Base-by-base conservation (phyloP, 2,113 vertebrate species). In the Heteronetta atricapilla region DNA sequence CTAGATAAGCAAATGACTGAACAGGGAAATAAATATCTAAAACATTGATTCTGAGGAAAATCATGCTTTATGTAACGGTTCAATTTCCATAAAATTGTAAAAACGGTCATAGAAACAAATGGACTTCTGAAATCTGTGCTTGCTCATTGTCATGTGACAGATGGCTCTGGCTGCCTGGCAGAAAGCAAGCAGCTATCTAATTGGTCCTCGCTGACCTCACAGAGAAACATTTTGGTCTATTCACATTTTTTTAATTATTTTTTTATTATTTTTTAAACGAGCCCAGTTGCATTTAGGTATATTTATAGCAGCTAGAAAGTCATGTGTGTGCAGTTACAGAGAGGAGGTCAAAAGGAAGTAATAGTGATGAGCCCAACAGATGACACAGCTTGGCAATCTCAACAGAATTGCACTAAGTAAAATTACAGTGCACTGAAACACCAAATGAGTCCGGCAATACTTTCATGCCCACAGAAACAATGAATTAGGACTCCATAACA, bases 291-390 rank as follows among this genome's bases (percentile, higher is more conserved):
- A 86, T 79, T 84, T 84, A 90, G 70, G 76, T 58, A 92, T 60
- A 42, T 94, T 90, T 86, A 72, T 1, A 5, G 88, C 73, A 82
- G 90, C 80, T n/a, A 72, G 29, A 90, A 93, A 95, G 80, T 88
- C 92, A 95, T 79, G 77, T 73, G 21, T 13, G 62, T 6, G 62
- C 82, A 95, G 92, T 93, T 94, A 93, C 66, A 58, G 19, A 90
- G 93, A 88, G 74, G 73, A 94, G 88, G 95, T 93, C 92, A 94
- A 86, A 93, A 96, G 93, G 94, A 96, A 96, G 82, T 75, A 92
- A 82, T n/a, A 92, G 88, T 3, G 74, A 95, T 50, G 94, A 92
- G 92, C 44, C 63, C 70, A 87, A 40, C 62, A 93, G 93, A 87
- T 93, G 90, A 96, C 93, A 90, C 56, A 95, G 92, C 76, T 7